Evolutionary conservation across 2,888 invertebrate genomes (phyloP).

Genomic region (Mesochorus sp.): DNA sequence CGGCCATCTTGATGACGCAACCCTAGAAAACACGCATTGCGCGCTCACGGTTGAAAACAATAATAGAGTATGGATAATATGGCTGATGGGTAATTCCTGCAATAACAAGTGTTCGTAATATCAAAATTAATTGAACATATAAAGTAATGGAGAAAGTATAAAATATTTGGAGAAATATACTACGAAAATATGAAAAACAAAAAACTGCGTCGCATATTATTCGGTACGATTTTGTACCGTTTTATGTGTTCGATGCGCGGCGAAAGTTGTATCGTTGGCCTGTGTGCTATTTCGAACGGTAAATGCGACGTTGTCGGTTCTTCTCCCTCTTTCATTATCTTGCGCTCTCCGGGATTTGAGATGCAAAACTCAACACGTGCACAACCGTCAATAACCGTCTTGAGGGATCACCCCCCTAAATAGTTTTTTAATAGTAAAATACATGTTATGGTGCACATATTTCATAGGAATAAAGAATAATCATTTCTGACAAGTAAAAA

Average conservation of each 20-base stretch:
- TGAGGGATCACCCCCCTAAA: neutral
- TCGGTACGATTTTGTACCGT: constrained; percentile 52
- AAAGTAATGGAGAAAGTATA: neutral
- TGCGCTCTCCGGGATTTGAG: neutral
- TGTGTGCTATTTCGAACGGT: constrained; percentile 76
- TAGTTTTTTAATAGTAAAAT: too few relatives aligned
- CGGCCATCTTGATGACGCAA: constrained; percentile 66
- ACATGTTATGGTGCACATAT: too few relatives aligned
- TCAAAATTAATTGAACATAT: too few relatives aligned
- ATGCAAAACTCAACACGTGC: constrained; percentile 29
- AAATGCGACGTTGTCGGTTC: constrained; percentile 71
- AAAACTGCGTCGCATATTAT: constrained; percentile 9
- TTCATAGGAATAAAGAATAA: too few relatives aligned
- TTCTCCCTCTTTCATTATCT: neutral
- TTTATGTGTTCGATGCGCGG: constrained; percentile 60
- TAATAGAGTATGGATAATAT: too few relatives aligned
- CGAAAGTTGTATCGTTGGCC: constrained; percentile 72
- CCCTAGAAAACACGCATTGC: constrained; percentile 24
- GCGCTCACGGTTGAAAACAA: constrained; percentile 35
- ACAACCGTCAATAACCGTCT: too few relatives aligned
- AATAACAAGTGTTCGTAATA: too few relatives aligned
- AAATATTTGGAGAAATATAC: constrained; percentile 19
- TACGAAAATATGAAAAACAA: constrained; percentile 4
- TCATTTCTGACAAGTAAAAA: too few relatives aligned
- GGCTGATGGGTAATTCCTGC: too few relatives aligned